Percentiles rank a stretch among this genome's conserved stretches.
These are phyloP conservation scores for Drosophila kohkoa DNA, from an alignment of 1,140 invertebrate genomes.

Conservation along the genomic window DNA sequence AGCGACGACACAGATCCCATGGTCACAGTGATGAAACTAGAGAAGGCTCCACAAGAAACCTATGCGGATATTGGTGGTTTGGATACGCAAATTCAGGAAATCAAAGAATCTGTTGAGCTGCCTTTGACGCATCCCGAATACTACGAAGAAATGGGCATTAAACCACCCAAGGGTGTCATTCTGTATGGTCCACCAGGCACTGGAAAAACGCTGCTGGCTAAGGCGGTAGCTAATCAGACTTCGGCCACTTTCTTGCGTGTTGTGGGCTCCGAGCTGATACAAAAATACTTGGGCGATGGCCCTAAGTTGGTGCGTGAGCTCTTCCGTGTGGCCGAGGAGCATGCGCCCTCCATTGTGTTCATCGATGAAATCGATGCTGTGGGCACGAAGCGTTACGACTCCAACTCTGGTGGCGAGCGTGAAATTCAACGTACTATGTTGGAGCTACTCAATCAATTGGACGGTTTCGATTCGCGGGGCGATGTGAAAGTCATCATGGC, in stretches of 20 bases:
- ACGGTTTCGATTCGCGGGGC: constrained; percentile 98
- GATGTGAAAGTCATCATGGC: constrained; percentile 99
- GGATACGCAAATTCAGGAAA: constrained; percentile 99
- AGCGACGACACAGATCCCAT: constrained; percentile 99
- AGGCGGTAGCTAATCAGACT: constrained; percentile 99
- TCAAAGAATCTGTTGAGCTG: constrained; percentile 99
- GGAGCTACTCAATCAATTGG: constrained; percentile 99
- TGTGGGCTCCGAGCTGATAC: constrained; percentile 99
- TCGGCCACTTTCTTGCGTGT: constrained; percentile 99
- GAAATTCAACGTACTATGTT: constrained; percentile 99
- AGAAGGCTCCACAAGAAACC: constrained; percentile 99
- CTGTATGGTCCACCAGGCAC: constrained; percentile 99
- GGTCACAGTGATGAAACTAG: constrained; percentile 99
- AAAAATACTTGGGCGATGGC: constrained; percentile 98
- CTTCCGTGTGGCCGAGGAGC: constrained; percentile 99
- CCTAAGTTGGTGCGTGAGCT: constrained; percentile 99
- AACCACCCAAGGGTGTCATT: constrained; percentile 99
- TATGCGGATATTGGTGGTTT: constrained; percentile 99
- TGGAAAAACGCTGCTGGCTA: constrained; percentile 98
- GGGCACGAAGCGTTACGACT: constrained; percentile 99
- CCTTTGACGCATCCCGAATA: constrained; percentile 99
- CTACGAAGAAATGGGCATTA: constrained; percentile 99
- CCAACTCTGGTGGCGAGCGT: constrained; percentile 99
- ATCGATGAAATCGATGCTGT: constrained; percentile 99
- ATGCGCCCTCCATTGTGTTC: constrained; percentile 99